phyloP scores from a whole-genome alignment of 2,888 invertebrate genomes.

The Chaitophorus viminalis region DNA sequence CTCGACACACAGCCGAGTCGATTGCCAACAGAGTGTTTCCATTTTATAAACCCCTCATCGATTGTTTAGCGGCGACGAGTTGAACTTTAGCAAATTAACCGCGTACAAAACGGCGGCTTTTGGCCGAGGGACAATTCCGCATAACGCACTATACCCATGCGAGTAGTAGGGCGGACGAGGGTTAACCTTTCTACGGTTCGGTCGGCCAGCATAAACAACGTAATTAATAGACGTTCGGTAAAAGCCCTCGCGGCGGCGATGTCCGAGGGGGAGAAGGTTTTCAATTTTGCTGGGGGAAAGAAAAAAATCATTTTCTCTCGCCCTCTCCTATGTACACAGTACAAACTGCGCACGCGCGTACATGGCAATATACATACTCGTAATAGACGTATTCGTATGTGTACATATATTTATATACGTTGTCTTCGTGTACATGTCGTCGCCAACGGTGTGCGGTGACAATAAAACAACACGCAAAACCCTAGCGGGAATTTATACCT shows the following conservation, averaged over 20 bases:
- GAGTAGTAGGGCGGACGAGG: conserved; percentile 6
- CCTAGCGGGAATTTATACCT: conserved; percentile 38
- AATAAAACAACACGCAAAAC: conserved; percentile 19
- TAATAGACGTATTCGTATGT: no score
- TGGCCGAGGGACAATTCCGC: conserved; percentile 37
- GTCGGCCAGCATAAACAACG: conserved; percentile 38
- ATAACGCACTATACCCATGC: no score
- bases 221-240: conserved; percentile 33
- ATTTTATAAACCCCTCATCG: conserved; percentile 41
- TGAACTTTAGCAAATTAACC: conserved; percentile 55
- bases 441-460: neutral
- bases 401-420: neutral
- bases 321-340: no score
- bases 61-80: conserved; percentile 32
- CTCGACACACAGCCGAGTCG: conserved; percentile 1
- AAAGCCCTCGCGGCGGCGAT: neutral
- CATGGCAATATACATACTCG: neutral
- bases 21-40: conserved; percentile 48
- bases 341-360: neutral
- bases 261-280: conserved; percentile 3
- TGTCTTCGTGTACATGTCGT: conserved; percentile 9
- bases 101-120: conserved; percentile 58
- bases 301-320: conserved; percentile 29
- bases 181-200: conserved; percentile 38
- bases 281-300: conserved; percentile 38